Percentiles rank a stretch among this genome's conserved stretches.
Evolutionary conservation across 2,797 vertebrate genomes (phyloP).

Genomic region (Sus cebifrons): DNA sequence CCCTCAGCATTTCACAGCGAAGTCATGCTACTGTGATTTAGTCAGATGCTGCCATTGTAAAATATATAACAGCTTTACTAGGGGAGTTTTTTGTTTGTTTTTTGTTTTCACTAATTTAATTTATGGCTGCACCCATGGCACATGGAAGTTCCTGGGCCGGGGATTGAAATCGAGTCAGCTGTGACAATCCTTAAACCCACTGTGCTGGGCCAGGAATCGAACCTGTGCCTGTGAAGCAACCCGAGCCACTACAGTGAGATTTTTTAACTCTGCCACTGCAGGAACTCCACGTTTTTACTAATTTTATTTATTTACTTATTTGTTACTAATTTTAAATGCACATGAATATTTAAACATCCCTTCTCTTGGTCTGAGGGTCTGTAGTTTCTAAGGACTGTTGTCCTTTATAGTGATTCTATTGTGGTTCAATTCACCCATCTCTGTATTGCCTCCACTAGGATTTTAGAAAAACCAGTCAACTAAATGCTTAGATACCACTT

Average conservation of each 20-base stretch:
- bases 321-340: neutral
- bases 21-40: neutral
- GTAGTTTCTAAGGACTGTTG: neutral
- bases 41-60: neutral
- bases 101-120: neutral
- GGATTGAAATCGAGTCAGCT: too few relatives aligned
- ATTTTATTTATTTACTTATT: neutral
- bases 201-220: too few relatives aligned
- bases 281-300: too few relatives aligned
- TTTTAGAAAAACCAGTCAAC: neutral
- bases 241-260: too few relatives aligned
- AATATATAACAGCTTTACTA: neutral
- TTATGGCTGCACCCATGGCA: too few relatives aligned
- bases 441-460: neutral
- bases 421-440: neutral
- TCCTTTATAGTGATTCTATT: neutral
- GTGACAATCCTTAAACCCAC: too few relatives aligned
- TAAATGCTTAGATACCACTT: constrained; percentile 36
- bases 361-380: neutral
- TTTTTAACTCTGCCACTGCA: too few relatives aligned
- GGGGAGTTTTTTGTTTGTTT: neutral
- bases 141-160: too few relatives aligned
- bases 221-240: too few relatives aligned
- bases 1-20: neutral
- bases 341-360: neutral